Percentiles rank a stretch among this genome's conserved stretches.
Evolutionary conservation across 2,113 vertebrate genomes (phyloP).

Genomic region (Gallinago media): DNA sequence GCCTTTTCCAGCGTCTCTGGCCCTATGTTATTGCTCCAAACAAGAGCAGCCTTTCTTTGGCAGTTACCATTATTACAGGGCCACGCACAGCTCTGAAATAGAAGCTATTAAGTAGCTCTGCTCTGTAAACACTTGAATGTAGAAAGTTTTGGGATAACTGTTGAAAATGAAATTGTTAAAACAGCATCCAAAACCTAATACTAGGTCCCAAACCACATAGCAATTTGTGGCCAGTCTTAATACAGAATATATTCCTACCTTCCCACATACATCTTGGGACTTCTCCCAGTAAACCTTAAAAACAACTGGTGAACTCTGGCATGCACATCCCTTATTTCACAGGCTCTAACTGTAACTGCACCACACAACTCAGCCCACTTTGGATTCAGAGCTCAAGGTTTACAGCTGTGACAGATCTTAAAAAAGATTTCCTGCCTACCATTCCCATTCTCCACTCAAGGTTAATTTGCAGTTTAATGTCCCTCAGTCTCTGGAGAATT

Average conservation of each 20-base stretch:
- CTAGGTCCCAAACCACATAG: background rate
- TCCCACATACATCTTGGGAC: background rate
- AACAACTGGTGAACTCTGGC: background rate
- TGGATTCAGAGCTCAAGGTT: background rate
- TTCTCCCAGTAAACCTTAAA: background rate
- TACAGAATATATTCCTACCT: background rate
- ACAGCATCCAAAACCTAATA: background rate
- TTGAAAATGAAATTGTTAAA: background rate
- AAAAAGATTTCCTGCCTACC: background rate
- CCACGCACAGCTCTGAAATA: background rate
- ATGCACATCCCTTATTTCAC: background rate
- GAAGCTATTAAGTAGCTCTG: background rate
- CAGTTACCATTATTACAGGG: background rate
- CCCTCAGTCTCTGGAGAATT: background rate
- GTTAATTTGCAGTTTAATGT: background rate
- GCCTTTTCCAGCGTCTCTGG: background rate
- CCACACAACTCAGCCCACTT: background rate
- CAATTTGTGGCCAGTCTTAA: background rate
- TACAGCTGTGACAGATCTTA: background rate
- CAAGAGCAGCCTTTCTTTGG: background rate
- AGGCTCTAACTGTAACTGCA: background rate
- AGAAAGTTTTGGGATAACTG: background rate
- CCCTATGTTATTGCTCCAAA: background rate
- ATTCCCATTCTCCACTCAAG: background rate
- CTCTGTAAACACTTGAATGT: background rate